phyloP scores from a whole-genome alignment of 2,113 vertebrate genomes.

The Daubentonia madagascariensis region DNA sequence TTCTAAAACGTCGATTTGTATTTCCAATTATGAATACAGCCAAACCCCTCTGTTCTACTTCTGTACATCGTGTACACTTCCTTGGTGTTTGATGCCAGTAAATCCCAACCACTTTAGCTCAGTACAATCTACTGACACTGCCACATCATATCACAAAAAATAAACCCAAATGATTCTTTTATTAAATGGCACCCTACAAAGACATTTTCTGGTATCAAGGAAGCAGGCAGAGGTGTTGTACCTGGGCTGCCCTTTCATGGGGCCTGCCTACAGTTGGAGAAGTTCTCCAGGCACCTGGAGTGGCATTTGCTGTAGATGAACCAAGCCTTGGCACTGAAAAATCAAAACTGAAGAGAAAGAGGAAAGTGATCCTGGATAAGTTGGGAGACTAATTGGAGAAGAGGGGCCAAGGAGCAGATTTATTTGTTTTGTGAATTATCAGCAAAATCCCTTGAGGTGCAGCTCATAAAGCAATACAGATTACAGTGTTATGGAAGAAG shows the following conservation, averaged over 20 bases:
- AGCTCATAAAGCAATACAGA: not conserved
- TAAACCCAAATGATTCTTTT: not conserved
- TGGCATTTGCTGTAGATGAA: not conserved
- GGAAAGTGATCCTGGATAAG: not conserved
- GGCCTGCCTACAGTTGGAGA: not conserved
- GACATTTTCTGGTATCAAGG: not conserved
- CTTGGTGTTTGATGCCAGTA: not conserved
- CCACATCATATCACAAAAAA: not conserved
- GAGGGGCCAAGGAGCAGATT: not conserved
- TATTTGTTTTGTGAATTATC: constrained; percentile 51
- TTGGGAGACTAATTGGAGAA: not conserved
- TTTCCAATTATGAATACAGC: not conserved
- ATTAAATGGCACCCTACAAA: not conserved
- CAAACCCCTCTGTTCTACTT: not conserved
- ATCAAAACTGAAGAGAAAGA: not conserved
- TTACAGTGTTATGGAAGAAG: not conserved
- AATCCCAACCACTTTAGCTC: not conserved
- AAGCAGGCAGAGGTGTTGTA: too few relatives aligned
- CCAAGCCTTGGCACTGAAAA: not conserved
- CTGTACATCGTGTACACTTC: not conserved
- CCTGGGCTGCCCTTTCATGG: rapidly evolving
- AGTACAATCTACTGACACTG: not conserved
- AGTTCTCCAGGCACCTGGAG: not conserved
- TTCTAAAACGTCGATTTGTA: not conserved
- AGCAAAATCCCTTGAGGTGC: not conserved